Evolutionary conservation across 2,113 vertebrate genomes (phyloP), one percentile per base, ranked within the genome.

Genomic region (Suricata suricatta): DNA sequence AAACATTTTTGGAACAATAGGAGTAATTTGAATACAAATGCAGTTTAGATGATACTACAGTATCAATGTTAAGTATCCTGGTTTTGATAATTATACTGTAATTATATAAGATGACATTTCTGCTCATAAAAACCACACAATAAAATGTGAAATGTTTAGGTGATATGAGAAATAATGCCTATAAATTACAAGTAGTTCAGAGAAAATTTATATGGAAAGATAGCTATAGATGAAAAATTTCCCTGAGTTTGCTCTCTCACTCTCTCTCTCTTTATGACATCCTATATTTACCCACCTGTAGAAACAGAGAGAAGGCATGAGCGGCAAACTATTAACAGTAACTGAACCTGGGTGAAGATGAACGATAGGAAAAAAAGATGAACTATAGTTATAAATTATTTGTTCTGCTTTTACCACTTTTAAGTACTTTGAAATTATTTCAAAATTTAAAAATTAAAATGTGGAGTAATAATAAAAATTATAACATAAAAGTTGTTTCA

Each of bases 61-160:
- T 54, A 69, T 96, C 33, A 68, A 19, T 94, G 31, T 83, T 93
- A 90, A 83, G 15, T 76, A 91, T 76, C 14, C 23, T 57, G 12
- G 87, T 96, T 90, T 96, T 96, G 81, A 85, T 91, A 47, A 91
- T 95, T 95, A 68, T 33, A 68, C 33, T 92, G 19, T 95, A 25
- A 92, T 95, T 93, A 88, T 76, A 68, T 72, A 92, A 85, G 31
- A 76, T 57, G 19, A 86, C 81, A 87, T 93, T 96, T 80, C 79
- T 91, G 50, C 77, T 97, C 57, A 85, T 88, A 50, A 84, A 88
- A 93, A 60, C 17, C 7, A 95, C 8, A 79, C 15, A 93, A 47
- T 91, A 31, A 92, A 76, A 88, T 83, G 21, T 68, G 23, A 93
- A 92, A 86, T 69, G 23, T 94, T 97, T 68, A 90, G 44, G 15